A percentile compares a stretch with the other conserved stretches of the same genome.
Conservation (phyloP, 53 echinoderm and acorn worm species). For the Echinarachnius parma region DNA sequence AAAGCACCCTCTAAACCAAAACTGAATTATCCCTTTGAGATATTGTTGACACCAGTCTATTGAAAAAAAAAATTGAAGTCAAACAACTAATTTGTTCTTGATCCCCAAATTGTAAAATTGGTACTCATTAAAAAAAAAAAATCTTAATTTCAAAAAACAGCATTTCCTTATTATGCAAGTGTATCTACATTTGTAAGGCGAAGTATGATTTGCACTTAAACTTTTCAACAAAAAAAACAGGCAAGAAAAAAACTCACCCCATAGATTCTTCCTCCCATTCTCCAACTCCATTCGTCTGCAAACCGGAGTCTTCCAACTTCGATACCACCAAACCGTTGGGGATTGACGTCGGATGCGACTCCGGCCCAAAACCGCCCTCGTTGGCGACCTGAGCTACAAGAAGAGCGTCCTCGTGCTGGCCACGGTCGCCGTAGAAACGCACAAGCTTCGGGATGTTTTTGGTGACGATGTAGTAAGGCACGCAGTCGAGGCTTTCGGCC, state of each 20-base stretch:
- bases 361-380: slow-evolving; percentile 51
- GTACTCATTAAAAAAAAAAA: too few species aligned
- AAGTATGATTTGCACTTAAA: too few species aligned
- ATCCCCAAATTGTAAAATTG: too few species aligned
- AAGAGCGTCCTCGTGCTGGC: slow-evolving; percentile 68
- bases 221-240: too few species aligned
- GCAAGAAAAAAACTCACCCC: neutral
- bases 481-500: slow-evolving; percentile 77
- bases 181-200: too few species aligned
- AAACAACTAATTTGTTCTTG: too few species aligned
- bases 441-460: slow-evolving; percentile 57
- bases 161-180: too few species aligned
- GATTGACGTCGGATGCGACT: neutral
- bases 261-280: neutral
- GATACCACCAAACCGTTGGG: slow-evolving; percentile 7
- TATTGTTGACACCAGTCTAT: too few species aligned
- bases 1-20: too few species aligned
- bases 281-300: neutral
- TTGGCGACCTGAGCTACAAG: slow-evolving; percentile 71
- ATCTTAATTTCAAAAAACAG: too few species aligned
- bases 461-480: slow-evolving; percentile 76
- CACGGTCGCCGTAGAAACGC: slow-evolving; percentile 53
- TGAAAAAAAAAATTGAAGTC: too few species aligned
- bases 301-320: neutral
- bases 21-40: too few species aligned